phyloP scores from a whole-genome alignment of 2,113 vertebrate genomes.

The Peromyscus maniculatus region DNA sequence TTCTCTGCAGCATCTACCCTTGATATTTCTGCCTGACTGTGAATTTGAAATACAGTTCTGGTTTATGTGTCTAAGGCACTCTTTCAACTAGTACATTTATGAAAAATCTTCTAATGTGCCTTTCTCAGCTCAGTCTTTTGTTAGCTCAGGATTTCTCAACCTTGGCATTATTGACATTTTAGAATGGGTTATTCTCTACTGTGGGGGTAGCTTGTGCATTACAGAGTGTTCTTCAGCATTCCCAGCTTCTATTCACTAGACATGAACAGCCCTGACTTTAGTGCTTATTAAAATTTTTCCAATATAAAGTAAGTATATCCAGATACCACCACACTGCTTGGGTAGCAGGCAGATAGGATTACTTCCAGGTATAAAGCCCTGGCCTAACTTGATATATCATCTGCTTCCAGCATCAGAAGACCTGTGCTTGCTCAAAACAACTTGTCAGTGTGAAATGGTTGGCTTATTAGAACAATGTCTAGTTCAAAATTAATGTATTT shows the following conservation, averaged over 20 bases:
- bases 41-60: constrained; percentile 2
- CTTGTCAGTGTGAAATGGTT: constrained; percentile 6
- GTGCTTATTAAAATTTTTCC: background rate
- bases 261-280: background rate
- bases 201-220: background rate
- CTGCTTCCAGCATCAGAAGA: background rate
- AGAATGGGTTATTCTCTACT: background rate
- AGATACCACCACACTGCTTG: background rate
- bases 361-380: background rate
- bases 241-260: background rate
- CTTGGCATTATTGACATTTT: background rate
- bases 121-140: background rate
- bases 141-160: background rate
- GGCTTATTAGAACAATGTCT: background rate
- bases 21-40: background rate
- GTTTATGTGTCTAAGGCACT: background rate
- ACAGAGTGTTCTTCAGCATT: background rate
- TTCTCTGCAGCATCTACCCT: background rate
- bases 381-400: background rate
- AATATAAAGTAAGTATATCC: background rate
- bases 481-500: constrained; percentile 37
- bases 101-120: background rate
- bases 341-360: no score
- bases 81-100: background rate
- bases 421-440: constrained; percentile 30